phyloP scores from a whole-genome alignment of 2,797 vertebrate species.

The Gallirallus australis region DNA sequence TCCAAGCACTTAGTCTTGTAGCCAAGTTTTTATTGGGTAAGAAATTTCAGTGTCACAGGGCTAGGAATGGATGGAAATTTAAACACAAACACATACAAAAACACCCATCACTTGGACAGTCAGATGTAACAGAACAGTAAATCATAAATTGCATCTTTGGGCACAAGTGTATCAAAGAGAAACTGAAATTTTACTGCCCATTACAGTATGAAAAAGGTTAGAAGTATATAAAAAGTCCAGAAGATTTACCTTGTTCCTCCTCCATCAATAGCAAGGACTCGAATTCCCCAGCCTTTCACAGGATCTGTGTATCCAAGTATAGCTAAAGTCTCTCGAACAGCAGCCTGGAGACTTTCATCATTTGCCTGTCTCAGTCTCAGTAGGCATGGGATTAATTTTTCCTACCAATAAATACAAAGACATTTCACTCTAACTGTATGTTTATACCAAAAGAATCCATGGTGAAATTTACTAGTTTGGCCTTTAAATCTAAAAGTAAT shows the following conservation, averaged over 20 bases:
- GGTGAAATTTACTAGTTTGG: background rate
- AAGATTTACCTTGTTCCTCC: constrained; percentile 91
- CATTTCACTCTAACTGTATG: background rate
- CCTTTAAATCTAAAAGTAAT: constrained; percentile 12
- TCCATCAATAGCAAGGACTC: constrained; percentile 93
- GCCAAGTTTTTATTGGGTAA: background rate
- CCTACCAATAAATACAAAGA: constrained; percentile 77
- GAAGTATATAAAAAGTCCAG: background rate
- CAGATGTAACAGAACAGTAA: background rate
- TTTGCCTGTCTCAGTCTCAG: constrained; percentile 88
- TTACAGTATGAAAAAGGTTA: background rate
- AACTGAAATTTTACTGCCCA: background rate
- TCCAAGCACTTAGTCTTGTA: background rate
- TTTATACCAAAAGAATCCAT: background rate
- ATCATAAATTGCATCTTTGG: background rate
- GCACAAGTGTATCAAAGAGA: background rate
- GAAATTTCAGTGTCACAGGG: background rate
- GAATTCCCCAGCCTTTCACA: constrained; percentile 90
- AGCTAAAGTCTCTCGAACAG: constrained; percentile 90
- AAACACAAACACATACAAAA: background rate
- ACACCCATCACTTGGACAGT: background rate
- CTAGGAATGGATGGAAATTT: background rate
- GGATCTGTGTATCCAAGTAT: constrained; percentile 91
- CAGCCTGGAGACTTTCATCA: constrained; percentile 89
- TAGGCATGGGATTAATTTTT: constrained; percentile 90